phyloP scores from a whole-genome alignment of 53 echinoderm and acorn worm species.

The Holothuria leucospilota region DNA sequence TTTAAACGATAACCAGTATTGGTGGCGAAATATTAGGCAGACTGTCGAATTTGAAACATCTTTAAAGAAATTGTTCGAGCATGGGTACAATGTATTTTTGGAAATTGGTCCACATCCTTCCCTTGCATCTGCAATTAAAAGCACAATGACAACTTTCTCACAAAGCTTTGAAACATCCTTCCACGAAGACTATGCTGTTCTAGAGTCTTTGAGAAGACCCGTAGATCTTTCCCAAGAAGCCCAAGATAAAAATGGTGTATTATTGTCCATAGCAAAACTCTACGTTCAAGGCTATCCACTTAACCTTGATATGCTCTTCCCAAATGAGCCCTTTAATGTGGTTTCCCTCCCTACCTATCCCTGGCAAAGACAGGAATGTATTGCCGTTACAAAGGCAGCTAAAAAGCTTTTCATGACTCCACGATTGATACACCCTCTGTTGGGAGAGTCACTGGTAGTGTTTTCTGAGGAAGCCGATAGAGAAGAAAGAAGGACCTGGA shows the following conservation, averaged over 20 bases:
- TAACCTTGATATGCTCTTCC: conserved; percentile 36
- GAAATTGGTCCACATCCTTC: conserved; percentile 69
- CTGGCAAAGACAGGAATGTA: conserved; percentile 72
- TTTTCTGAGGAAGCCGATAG: background rate
- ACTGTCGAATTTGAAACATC: conserved; percentile 49
- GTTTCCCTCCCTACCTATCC: conserved; percentile 70
- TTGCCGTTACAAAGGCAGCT: background rate
- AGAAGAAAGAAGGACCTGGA: conserved; percentile 56
- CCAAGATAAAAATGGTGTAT: conserved; percentile 44
- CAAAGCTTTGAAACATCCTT: background rate
- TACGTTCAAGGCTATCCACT: conserved; percentile 48
- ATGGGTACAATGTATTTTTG: conserved; percentile 49
- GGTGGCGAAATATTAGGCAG: conserved; percentile 67
- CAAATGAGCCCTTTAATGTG: conserved; percentile 14
- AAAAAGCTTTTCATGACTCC: background rate
- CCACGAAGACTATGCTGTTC: conserved; percentile 43
- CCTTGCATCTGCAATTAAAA: conserved; percentile 53
- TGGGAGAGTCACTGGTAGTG: background rate
- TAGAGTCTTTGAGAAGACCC: conserved; percentile 54
- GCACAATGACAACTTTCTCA: background rate
- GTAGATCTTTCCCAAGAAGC: conserved; percentile 36
- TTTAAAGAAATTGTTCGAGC: conserved; percentile 30
- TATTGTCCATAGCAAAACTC: conserved; percentile 56
- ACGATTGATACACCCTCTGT: background rate
- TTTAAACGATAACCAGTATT: conserved; percentile 41